Evolutionary conservation across 2,888 invertebrate species (phyloP).

Genomic region (Seira sanloemensis): DNA sequence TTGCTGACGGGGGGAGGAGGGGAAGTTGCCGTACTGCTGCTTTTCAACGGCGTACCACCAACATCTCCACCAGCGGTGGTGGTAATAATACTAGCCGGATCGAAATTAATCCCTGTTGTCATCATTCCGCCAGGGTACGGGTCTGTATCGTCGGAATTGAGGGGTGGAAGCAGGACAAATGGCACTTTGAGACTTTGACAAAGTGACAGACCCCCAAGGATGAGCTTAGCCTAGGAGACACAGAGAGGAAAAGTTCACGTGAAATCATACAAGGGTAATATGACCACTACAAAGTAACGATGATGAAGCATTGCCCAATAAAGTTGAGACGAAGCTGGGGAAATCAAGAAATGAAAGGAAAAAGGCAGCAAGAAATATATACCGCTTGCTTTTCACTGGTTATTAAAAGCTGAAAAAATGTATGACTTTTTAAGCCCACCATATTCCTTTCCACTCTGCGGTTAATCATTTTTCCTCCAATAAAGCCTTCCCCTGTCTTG

Average conservation of each 20-base stretch:
- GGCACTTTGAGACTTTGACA: constrained; percentile 73
- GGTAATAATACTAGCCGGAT: constrained; percentile 27
- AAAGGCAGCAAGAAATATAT: background rate
- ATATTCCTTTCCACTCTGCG: background rate
- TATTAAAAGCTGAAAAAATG: background rate
- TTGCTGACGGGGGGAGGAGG: background rate
- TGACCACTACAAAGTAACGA: background rate
- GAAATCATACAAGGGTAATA: background rate
- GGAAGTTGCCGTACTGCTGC: background rate
- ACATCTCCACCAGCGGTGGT: background rate
- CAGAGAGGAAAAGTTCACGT: background rate
- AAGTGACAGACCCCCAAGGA: constrained; percentile 83
- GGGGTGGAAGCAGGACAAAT: constrained; percentile 72
- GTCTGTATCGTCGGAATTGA: constrained; percentile 70
- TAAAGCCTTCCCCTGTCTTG: background rate
- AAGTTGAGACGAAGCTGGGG: background rate
- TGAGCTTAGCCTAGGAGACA: constrained; percentile 78
- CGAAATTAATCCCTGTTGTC: constrained; percentile 47
- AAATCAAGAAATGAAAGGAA: background rate
- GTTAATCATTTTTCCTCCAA: background rate
- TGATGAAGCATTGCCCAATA: background rate
- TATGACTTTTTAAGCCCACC: background rate
- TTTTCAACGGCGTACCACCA: background rate
- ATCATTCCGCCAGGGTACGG: constrained; percentile 65
- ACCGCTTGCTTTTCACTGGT: background rate